These are phyloP conservation scores for Meteorus colon DNA, from an alignment of 2,888 invertebrate species.

Conservation along the genomic window DNA sequence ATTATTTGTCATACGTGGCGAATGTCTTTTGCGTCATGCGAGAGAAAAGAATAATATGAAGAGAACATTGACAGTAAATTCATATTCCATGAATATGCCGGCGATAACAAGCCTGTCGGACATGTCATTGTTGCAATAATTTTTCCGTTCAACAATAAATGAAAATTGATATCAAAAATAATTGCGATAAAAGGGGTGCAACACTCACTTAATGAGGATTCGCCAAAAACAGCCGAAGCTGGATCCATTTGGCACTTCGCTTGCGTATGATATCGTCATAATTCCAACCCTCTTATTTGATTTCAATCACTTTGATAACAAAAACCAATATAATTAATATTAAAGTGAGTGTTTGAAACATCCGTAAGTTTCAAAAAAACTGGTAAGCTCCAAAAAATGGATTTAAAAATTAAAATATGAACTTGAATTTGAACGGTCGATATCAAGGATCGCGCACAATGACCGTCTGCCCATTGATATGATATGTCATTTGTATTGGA, in stretches of 20 bases:
- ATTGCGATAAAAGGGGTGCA: background rate
- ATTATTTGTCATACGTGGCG: constrained; percentile 24
- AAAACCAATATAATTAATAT: background rate
- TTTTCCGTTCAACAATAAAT: background rate
- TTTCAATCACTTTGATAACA: constrained; percentile 37
- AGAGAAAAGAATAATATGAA: background rate
- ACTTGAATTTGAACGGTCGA: background rate
- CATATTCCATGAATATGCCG: background rate
- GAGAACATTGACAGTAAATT: background rate
- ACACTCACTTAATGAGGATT: constrained; percentile 88
- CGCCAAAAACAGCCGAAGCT: constrained; percentile 95
- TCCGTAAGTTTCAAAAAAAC: background rate
- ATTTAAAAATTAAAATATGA: background rate
- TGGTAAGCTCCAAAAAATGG: background rate
- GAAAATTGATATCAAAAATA: background rate
- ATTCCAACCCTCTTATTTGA: constrained; percentile 49
- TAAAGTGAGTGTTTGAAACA: background rate
- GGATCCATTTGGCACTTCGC: constrained; percentile 93
- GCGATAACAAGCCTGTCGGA: background rate
- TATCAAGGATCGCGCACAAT: constrained; percentile 9
- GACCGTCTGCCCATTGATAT: background rate
- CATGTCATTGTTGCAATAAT: background rate
- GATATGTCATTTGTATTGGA: constrained; percentile 26
- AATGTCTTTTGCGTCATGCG: constrained; percentile 10
- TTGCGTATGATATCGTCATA: constrained; percentile 94